Percentiles rank a stretch among this genome's conserved stretches.
phyloP scores from a whole-genome alignment of 2,113 vertebrate species.

The Xenopus tropicalis region UCB_Xtro_10.0 CM004451.2:62398501-62399000 shows the following conservation, averaged over 20 bases:
- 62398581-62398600: conserved; percentile 62
- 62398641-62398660: conserved; percentile 33
- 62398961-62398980: conserved; percentile 16
- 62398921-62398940: conserved; percentile 42
- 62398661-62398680: conserved; percentile 64
- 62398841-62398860: conserved; percentile 30
- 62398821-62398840: conserved; percentile 28
- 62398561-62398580: conserved; percentile 78
- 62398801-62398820: background rate
- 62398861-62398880: conserved; percentile 23
- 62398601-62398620: background rate
- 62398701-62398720: conserved; percentile 78
- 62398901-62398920: background rate
- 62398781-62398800: background rate
- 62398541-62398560: conserved; percentile 86
- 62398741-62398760: conserved; percentile 34
- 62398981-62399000: background rate
- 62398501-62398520: conserved; percentile 93
- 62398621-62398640: rapidly evolving
- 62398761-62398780: conserved; percentile 27
- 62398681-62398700: conserved; percentile 63
- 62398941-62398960: conserved; percentile 34
- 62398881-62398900: conserved; percentile 9
- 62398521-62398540: conserved; percentile 94
- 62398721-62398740: conserved; percentile 47